phyloP scores from a whole-genome alignment of 2,797 vertebrate genomes.

The Octomys mimax region DNA sequence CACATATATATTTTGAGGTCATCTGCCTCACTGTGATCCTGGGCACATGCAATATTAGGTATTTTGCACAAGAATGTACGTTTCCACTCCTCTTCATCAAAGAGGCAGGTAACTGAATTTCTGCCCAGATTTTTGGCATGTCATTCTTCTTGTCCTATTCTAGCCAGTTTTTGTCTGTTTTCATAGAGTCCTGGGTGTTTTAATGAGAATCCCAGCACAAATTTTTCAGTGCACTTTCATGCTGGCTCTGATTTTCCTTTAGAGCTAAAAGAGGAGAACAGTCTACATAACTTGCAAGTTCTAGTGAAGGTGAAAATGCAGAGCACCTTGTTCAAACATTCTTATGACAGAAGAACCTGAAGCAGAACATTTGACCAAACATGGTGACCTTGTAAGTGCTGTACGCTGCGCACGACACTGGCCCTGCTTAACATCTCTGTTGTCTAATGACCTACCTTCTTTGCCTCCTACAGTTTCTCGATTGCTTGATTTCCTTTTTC shows the following conservation, averaged over 20 bases:
- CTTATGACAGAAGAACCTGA: background rate
- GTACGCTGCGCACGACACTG: background rate
- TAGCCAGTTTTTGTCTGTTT: conserved; percentile 42
- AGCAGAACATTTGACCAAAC: background rate
- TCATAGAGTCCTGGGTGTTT: conserved; percentile 28
- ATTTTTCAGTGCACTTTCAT: background rate
- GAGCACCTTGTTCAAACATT: background rate
- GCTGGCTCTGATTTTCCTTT: background rate
- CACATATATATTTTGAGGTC: background rate
- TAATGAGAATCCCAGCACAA: conserved; percentile 8
- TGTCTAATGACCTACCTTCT: background rate
- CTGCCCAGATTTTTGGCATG: conserved; percentile 51
- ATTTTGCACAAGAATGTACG: conserved; percentile 34
- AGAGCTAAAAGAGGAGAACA: background rate
- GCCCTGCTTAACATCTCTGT: background rate
- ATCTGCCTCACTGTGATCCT: conserved; percentile 31
- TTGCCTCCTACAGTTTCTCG: background rate
- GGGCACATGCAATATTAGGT: background rate
- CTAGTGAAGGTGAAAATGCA: background rate
- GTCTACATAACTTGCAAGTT: background rate
- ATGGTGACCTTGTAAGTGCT: background rate
- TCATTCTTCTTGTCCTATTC: conserved; percentile 6
- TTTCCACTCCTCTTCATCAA: conserved; percentile 65
- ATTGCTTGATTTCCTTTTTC: background rate
- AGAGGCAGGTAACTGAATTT: conserved; percentile 61